Percentiles rank a stretch among this genome's conserved stretches.
phyloP scores from a whole-genome alignment of 2,797 vertebrate species.

The Hemibagrus guttatus region DNA sequence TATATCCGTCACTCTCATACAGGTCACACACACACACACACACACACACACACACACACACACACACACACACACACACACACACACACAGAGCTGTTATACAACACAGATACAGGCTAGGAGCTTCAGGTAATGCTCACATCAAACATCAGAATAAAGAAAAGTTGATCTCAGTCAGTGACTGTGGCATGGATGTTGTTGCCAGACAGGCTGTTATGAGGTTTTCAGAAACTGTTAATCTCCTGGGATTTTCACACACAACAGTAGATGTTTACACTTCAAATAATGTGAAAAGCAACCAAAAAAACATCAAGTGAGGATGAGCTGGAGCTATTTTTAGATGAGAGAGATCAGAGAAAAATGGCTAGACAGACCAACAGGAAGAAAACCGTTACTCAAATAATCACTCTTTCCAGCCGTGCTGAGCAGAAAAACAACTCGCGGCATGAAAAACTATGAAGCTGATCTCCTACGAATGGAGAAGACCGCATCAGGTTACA shows the following conservation, averaged over 20 bases:
- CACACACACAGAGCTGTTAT: not conserved
- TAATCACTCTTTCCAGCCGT: not conserved
- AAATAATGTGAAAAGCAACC: not conserved
- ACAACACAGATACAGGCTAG: not conserved
- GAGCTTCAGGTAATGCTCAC: not conserved
- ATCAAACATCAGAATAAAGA: not conserved
- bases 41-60: not conserved
- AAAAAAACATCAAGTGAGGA: not conserved
- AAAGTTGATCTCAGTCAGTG: not conserved
- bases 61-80: not conserved
- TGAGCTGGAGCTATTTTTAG: not conserved
- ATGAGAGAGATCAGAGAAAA: not conserved
- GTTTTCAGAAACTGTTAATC: not conserved
- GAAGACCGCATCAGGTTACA: not conserved
- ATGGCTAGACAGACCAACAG: not conserved
- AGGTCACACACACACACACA: not conserved
- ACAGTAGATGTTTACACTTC: not conserved
- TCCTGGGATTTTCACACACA: not conserved
- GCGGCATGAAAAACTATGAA: not conserved
- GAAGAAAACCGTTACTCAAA: too few species aligned
- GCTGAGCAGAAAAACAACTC: not conserved
- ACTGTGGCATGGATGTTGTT: not conserved
- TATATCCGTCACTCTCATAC: slow-evolving; percentile 10
- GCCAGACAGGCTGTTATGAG: not conserved
- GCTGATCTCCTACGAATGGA: not conserved